phyloP scores from a whole-genome alignment of 2,888 invertebrate genomes.

The Drosophila nigricruria region DNA sequence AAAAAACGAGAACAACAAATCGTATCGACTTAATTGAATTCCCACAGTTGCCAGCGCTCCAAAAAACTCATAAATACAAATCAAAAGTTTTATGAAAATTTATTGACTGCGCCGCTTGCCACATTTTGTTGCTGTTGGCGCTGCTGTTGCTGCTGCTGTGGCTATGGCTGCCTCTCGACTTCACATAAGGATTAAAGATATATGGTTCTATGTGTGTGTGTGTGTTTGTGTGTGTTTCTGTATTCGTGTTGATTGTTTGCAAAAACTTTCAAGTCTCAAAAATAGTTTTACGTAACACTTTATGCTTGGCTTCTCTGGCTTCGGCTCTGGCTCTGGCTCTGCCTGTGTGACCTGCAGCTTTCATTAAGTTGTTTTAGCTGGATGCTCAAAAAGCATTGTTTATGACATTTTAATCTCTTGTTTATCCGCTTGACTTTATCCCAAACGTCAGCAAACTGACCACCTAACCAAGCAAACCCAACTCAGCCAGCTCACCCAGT shows the following conservation, averaged over 20 bases:
- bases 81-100: constrained; percentile 80
- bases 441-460: constrained; percentile 55
- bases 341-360: constrained; percentile 45
- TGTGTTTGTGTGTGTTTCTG: constrained; percentile 1
- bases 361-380: constrained; percentile 76
- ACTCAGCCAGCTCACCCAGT: constrained; percentile 1
- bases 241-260: constrained; percentile 48
- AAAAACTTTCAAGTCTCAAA: constrained; percentile 38
- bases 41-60: constrained; percentile 32
- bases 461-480: constrained; percentile 30
- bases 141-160: constrained; percentile 7
- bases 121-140: constrained; percentile 4
- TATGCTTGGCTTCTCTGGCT: constrained; percentile 11
- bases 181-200: constrained; percentile 34
- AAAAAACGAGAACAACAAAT: constrained; percentile 12
- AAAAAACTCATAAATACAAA: constrained; percentile 77
- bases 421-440: constrained; percentile 79
- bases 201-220: neutral
- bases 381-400: constrained; percentile 71
- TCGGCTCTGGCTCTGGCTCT: neutral
- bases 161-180: constrained; percentile 17
- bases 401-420: constrained; percentile 81
- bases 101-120: constrained; percentile 61
- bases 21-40: constrained; percentile 64
- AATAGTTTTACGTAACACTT: constrained; percentile 58